Conservation (phyloP, 2,113 vertebrate species). For the Phalacrocorax brasilianus region DNA sequence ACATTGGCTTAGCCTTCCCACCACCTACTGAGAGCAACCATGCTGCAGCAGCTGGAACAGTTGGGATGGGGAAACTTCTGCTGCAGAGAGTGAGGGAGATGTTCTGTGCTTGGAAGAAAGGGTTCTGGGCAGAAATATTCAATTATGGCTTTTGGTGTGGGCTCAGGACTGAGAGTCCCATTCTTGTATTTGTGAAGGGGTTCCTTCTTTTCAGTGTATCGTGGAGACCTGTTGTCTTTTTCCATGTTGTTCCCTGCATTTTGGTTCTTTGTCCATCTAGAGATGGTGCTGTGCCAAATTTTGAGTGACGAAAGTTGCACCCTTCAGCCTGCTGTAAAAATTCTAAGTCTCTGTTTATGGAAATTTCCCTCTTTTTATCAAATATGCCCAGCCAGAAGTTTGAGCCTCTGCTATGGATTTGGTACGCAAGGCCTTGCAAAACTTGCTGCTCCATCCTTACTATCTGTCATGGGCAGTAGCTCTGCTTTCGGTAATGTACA, state of each 20-base stretch:
- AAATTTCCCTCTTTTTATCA: not conserved
- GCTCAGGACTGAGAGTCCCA: not conserved
- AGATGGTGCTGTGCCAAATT: not conserved
- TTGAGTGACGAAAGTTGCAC: not conserved
- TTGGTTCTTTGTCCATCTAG: not conserved
- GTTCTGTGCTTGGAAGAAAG: not conserved
- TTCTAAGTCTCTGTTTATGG: not conserved
- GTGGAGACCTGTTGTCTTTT: not conserved
- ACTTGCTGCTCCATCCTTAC: not conserved
- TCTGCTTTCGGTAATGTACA: not conserved
- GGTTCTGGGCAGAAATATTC: not conserved
- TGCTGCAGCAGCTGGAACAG: not conserved
- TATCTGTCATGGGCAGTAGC: not conserved
- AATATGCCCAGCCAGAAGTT: not conserved
- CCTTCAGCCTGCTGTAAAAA: not conserved
- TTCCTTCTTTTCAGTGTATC: not conserved
- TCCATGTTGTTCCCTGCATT: not conserved
- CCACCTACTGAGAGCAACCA: not conserved
- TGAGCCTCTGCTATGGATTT: not conserved
- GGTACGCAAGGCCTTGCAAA: not conserved
- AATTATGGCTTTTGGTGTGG: not conserved
- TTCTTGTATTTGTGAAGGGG: not conserved
- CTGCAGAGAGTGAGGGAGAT: not conserved
- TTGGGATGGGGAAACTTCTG: not conserved
- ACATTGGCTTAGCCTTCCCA: not conserved